Conservation (phyloP, 2,888 invertebrate genomes). For the Luperina testacea region DNA sequence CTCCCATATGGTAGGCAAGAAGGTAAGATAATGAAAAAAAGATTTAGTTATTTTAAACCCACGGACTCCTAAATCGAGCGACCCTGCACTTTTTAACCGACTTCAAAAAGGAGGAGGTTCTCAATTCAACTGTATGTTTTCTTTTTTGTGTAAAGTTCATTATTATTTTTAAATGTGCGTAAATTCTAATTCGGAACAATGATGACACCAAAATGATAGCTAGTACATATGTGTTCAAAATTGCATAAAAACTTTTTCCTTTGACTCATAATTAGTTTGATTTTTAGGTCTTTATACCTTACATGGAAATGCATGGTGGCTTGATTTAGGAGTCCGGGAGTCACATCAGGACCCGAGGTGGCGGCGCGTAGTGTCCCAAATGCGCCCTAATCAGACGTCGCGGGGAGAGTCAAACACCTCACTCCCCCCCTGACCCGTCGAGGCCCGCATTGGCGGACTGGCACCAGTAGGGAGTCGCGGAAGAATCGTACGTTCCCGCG, state of each 20-base stretch:
- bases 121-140: too few relatives aligned
- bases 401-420: too few relatives aligned
- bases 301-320: too few relatives aligned
- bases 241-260: neutral
- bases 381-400: too few relatives aligned
- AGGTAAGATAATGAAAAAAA: neutral
- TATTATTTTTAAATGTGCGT: neutral
- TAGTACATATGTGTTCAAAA: neutral
- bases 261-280: neutral
- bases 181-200: neutral
- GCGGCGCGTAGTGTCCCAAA: too few relatives aligned
- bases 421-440: too few relatives aligned
- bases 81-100: neutral
- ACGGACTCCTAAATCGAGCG: neutral
- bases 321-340: too few relatives aligned
- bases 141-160: neutral
- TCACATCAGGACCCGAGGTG: too few relatives aligned
- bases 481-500: too few relatives aligned
- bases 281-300: neutral
- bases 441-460: too few relatives aligned
- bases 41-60: neutral
- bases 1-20: neutral
- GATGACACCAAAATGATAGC: neutral
- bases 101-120: too few relatives aligned
- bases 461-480: too few relatives aligned